A percentile compares a stretch with the other conserved stretches of the same genome.
phyloP scores from a whole-genome alignment of 2,113 vertebrate genomes.

The Otis tarda region DNA sequence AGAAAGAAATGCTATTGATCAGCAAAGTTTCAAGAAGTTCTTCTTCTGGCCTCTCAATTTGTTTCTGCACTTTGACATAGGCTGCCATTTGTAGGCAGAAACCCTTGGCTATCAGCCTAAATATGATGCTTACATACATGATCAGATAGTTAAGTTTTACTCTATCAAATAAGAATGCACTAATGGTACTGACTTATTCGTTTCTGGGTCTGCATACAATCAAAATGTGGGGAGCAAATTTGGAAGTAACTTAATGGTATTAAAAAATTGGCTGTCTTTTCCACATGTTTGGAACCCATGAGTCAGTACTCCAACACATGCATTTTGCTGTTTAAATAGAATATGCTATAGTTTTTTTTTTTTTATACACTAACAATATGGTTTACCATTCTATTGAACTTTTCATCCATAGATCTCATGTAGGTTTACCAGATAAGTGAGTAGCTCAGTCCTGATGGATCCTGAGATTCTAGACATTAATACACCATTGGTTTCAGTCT shows the following conservation, averaged over 20 bases:
- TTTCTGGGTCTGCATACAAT: background rate
- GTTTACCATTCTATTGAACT: background rate
- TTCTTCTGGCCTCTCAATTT: background rate
- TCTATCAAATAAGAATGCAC: background rate
- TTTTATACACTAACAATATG: background rate
- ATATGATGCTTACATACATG: background rate
- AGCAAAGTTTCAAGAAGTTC: background rate
- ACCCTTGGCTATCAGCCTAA: background rate
- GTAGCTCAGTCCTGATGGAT: background rate
- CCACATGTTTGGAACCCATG: constrained; percentile 31
- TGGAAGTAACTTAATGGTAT: constrained; percentile 17
- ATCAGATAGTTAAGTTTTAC: constrained; percentile 4
- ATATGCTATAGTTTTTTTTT: background rate
- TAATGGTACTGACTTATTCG: constrained; percentile 25
- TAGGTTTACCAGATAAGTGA: background rate
- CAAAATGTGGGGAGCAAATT: constrained; percentile 33
- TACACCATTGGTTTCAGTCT: background rate
- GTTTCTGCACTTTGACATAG: background rate
- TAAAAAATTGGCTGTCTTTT: constrained; percentile 47
- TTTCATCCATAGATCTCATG: background rate
- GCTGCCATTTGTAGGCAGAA: constrained; percentile 4
- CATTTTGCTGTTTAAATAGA: constrained; percentile 32
- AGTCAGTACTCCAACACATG: constrained; percentile 39
- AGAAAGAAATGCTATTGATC: background rate
- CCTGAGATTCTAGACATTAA: background rate